phyloP scores from a whole-genome alignment of 1,140 invertebrate species.

The Sitobion miscanthi region DNA sequence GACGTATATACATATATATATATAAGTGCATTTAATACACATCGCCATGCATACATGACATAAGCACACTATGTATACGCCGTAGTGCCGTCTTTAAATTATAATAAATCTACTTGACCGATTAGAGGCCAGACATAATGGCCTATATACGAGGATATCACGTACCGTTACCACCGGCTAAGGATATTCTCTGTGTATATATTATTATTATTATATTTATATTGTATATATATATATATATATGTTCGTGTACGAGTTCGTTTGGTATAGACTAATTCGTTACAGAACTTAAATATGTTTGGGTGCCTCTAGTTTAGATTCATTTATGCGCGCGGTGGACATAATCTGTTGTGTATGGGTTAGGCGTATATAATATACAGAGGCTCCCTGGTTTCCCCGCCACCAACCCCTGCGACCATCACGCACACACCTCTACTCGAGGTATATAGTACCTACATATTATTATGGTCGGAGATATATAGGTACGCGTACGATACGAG shows the following conservation, averaged over 20 bases:
- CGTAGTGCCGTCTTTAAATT: background rate
- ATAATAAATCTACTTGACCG: conserved; percentile 19
- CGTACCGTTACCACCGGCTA: background rate
- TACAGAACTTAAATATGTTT: background rate
- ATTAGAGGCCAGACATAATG: conserved; percentile 6
- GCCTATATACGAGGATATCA: background rate
- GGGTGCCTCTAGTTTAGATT: conserved; percentile 20
- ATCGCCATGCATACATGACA: background rate
- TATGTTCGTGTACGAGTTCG: no score
- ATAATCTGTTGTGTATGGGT: background rate
- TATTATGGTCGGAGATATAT: background rate
- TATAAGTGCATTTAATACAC: background rate
- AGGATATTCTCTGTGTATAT: background rate
- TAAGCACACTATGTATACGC: background rate
- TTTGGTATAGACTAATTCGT: background rate
- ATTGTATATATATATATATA: background rate
- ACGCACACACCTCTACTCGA: background rate
- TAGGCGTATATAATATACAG: background rate
- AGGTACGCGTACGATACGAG: background rate
- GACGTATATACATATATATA: background rate
- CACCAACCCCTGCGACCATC: background rate
- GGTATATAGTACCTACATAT: background rate
- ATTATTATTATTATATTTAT: background rate
- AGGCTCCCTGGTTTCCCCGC: background rate
- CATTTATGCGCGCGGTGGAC: background rate